A percentile compares a stretch with the other conserved stretches of the same genome.
Conservation (phyloP, 1,140 invertebrate species). For the Drosophila pallidifrons region DNA sequence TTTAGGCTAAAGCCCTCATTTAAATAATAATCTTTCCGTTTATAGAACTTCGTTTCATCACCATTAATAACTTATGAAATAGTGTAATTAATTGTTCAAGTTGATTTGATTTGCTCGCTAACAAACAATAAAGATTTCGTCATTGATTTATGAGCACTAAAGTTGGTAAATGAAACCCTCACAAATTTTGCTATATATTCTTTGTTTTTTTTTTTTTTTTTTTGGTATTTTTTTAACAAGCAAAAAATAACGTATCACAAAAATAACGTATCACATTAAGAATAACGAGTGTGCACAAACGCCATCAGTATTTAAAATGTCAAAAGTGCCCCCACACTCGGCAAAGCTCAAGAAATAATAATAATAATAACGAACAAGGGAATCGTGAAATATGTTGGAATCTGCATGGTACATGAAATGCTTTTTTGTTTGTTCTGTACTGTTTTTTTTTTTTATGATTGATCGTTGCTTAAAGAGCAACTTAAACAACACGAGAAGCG, state of each 20-base stretch:
- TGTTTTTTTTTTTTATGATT: slow-evolving; percentile 57
- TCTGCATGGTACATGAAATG: slow-evolving; percentile 47
- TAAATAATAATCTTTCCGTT: slow-evolving; percentile 1
- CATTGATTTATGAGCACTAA: slow-evolving; percentile 41
- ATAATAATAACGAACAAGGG: neutral
- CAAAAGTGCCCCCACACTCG: slow-evolving; percentile 46
- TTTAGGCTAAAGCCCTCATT: slow-evolving; percentile 15
- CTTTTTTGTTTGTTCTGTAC: neutral
- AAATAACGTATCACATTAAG: slow-evolving; percentile 24
- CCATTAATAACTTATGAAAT: slow-evolving; percentile 28
- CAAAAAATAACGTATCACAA: slow-evolving; percentile 26
- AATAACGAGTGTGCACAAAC: neutral
- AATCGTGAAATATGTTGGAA: slow-evolving; percentile 36
- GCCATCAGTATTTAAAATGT: slow-evolving; percentile 45
- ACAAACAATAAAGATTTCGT: slow-evolving; percentile 12
- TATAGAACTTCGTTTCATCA: slow-evolving; percentile 15
- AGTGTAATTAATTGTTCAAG: slow-evolving; percentile 36
- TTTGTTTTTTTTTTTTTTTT: too few species aligned
- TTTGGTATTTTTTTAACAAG: slow-evolving; percentile 20
- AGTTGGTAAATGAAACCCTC: slow-evolving; percentile 14
- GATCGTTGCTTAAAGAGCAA: slow-evolving; percentile 73
- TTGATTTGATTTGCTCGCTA: slow-evolving; percentile 18
- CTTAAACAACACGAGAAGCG: slow-evolving; percentile 31
- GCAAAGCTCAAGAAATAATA: neutral
- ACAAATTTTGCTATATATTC: slow-evolving; percentile 1